Conservation (phyloP, 2,888 invertebrate species). For the Oeneis ivallda region DNA sequence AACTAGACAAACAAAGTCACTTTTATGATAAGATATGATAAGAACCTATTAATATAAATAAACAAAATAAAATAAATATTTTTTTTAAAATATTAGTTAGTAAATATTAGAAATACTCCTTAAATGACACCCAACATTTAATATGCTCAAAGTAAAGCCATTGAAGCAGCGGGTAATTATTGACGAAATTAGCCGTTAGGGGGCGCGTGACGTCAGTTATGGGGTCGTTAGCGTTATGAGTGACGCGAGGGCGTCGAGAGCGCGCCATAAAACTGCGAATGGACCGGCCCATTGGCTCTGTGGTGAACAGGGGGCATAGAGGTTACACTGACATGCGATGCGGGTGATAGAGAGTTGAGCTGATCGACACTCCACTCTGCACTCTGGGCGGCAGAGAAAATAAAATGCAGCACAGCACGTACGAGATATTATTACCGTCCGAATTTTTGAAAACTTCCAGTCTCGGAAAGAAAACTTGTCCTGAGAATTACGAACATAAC, state of each 20-base stretch:
- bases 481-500: no score
- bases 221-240: slow-evolving; percentile 43
- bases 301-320: neutral
- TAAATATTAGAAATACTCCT: no score
- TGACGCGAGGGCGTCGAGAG: slow-evolving; percentile 38
- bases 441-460: no score
- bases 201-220: slow-evolving; percentile 53
- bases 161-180: slow-evolving; percentile 44
- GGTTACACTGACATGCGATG: neutral
- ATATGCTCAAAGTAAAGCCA: slow-evolving; percentile 17
- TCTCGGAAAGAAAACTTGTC: no score
- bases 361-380: no score
- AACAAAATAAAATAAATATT: no score
- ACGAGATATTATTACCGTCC: no score
- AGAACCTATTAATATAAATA: no score
- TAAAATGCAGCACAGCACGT: no score
- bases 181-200: slow-evolving; percentile 60
- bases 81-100: no score
- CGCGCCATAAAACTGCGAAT: slow-evolving; percentile 22
- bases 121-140: neutral
- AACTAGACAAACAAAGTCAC: neutral
- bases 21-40: no score
- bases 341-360: no score
- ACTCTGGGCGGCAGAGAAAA: neutral
- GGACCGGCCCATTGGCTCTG: slow-evolving; percentile 16